These are phyloP conservation scores for Protophormia terraenovae DNA, from an alignment of 2,888 invertebrate genomes.

Conservation along the genomic window DNA sequence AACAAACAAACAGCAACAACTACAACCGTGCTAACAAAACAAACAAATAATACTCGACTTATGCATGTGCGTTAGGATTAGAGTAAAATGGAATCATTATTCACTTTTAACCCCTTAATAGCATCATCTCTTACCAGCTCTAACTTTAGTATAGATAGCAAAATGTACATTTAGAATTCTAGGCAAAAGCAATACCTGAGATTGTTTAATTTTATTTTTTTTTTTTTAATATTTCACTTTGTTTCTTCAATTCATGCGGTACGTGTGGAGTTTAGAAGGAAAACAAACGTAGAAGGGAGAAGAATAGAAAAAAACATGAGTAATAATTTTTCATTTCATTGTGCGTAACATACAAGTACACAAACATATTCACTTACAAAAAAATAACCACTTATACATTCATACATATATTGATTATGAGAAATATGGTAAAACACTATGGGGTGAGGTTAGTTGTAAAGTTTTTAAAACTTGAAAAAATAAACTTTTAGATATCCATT, in stretches of 20 bases:
- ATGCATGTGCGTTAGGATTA: constrained; percentile 36
- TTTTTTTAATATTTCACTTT: background rate
- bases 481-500: too few relatives aligned
- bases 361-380: background rate
- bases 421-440: background rate
- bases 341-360: constrained; percentile 48
- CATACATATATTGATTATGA: background rate
- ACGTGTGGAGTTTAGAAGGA: background rate
- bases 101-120: constrained; percentile 61
- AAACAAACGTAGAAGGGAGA: background rate
- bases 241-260: background rate
- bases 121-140: constrained; percentile 24
- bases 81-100: constrained; percentile 37
- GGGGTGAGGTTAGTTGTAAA: background rate
- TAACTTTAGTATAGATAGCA: background rate
- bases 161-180: constrained; percentile 22
- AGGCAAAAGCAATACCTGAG: constrained; percentile 44
- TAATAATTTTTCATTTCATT: constrained; percentile 63
- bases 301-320: constrained; percentile 11
- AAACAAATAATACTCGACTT: constrained; percentile 43
- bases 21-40: too few relatives aligned
- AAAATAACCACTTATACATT: constrained; percentile 14
- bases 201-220: constrained; percentile 33
- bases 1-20: background rate
- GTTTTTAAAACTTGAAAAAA: too few relatives aligned